Conservation (phyloP, 2,888 invertebrate genomes). For the Fragum fragum region DNA sequence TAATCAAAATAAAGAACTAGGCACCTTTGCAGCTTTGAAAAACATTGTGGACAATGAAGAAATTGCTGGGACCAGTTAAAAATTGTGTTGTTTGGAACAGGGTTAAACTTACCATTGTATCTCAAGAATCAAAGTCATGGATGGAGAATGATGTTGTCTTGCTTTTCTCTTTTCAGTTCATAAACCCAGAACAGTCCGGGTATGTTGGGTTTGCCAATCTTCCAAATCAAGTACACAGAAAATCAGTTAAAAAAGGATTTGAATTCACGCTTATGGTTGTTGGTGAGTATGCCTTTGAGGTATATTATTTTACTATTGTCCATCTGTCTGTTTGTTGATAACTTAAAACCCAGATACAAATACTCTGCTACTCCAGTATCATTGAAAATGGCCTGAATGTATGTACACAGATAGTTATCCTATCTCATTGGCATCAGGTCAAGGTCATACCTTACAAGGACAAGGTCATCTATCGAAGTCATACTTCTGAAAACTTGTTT, state of each 20-base stretch:
- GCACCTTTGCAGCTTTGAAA: too few species aligned
- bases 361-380: too few species aligned
- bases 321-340: background rate
- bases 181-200: constrained; percentile 87
- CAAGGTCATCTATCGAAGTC: too few species aligned
- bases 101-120: background rate
- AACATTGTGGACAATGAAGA: too few species aligned
- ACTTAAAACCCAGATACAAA: background rate
- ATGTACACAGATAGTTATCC: too few species aligned
- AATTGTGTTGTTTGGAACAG: background rate
- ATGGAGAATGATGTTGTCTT: background rate
- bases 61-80: too few species aligned
- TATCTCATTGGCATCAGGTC: too few species aligned
- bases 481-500: too few species aligned
- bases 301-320: background rate
- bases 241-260: constrained; percentile 99
- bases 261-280: constrained; percentile 99
- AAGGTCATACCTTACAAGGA: too few species aligned
- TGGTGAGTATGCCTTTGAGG: constrained; percentile 87
- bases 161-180: constrained; percentile 84
- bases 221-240: constrained; percentile 98
- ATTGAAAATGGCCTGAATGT: too few species aligned
- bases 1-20: background rate
- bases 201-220: constrained; percentile 97
- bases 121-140: background rate